Conservation (phyloP, 1,140 invertebrate genomes). For the Orussus abietinus region DNA sequence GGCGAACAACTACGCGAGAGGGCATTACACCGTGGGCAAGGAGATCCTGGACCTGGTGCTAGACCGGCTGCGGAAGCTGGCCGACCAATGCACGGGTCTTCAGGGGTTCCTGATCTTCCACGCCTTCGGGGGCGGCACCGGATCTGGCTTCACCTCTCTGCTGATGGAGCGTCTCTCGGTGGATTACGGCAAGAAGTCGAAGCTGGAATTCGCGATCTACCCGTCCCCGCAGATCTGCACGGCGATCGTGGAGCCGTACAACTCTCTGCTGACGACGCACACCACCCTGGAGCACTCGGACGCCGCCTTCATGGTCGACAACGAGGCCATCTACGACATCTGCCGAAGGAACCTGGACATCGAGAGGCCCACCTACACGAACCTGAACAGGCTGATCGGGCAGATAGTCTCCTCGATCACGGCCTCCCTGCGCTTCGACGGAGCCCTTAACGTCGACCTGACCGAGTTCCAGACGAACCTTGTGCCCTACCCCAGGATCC, state of each 20-base stretch:
- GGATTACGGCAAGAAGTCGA: too few relatives aligned
- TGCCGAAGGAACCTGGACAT: too few relatives aligned
- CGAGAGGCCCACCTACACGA: too few relatives aligned
- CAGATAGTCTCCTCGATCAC: conserved; percentile 62
- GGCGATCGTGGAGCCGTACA: conserved; percentile 82
- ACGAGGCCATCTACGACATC: too few relatives aligned
- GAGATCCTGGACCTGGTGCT: conserved; percentile 60
- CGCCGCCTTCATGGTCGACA: conserved; percentile 66
- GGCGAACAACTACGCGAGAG: conserved; percentile 62
- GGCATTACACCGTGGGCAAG: conserved; percentile 64
- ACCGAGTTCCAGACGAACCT: conserved; percentile 66
- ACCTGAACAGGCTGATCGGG: conserved; percentile 59
- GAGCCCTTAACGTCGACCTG: conserved; percentile 19
- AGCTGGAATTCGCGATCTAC: too few relatives aligned
- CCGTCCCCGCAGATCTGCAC: conserved; percentile 65
- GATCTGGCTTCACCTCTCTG: conserved; percentile 60
- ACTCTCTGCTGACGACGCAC: too few relatives aligned
- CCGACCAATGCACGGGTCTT: too few relatives aligned
- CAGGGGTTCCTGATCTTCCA: conserved; percentile 64
- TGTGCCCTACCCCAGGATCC: conserved; percentile 57
- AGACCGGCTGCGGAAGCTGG: conserved; percentile 51
- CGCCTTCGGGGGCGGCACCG: conserved; percentile 69
- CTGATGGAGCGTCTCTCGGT: conserved; percentile 61
- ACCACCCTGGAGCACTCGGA: conserved; percentile 62
- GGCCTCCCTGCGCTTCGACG: too few relatives aligned